phyloP scores from a whole-genome alignment of 2,888 invertebrate genomes.

The Pandemis corylana region DNA sequence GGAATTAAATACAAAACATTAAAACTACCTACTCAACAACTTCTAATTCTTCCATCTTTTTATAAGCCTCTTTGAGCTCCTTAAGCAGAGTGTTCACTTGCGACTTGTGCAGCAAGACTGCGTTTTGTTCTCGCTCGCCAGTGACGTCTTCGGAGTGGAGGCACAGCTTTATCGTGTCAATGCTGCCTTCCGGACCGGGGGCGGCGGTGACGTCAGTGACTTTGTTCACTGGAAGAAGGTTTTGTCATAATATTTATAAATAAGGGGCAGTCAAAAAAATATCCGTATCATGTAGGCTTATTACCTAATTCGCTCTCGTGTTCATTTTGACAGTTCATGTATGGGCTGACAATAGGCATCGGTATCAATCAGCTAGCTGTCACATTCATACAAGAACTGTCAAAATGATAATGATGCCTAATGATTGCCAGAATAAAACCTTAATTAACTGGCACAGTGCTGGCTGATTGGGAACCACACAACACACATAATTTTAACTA shows the following conservation, averaged over 20 bases:
- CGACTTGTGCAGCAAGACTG: constrained; percentile 67
- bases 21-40: constrained; percentile 21
- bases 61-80: constrained; percentile 67
- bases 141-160: constrained; percentile 66
- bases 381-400: too few relatives aligned
- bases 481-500: too few relatives aligned
- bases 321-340: too few relatives aligned
- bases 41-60: constrained; percentile 69
- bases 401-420: too few relatives aligned
- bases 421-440: too few relatives aligned
- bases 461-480: too few relatives aligned
- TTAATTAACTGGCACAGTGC: too few relatives aligned
- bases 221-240: constrained; percentile 68
- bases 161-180: constrained; percentile 65
- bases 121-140: constrained; percentile 61
- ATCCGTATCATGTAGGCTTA: background rate
- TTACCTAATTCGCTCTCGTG: too few relatives aligned
- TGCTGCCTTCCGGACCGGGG: constrained; percentile 64
- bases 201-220: constrained; percentile 62
- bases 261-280: background rate
- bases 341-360: too few relatives aligned
- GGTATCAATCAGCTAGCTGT: too few relatives aligned
- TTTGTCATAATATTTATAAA: background rate
- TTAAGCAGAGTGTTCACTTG: constrained; percentile 60
- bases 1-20: background rate